Evolutionary conservation across 2,113 vertebrate species (phyloP).

Genomic region (Thalassarche chlororhynchos): DNA sequence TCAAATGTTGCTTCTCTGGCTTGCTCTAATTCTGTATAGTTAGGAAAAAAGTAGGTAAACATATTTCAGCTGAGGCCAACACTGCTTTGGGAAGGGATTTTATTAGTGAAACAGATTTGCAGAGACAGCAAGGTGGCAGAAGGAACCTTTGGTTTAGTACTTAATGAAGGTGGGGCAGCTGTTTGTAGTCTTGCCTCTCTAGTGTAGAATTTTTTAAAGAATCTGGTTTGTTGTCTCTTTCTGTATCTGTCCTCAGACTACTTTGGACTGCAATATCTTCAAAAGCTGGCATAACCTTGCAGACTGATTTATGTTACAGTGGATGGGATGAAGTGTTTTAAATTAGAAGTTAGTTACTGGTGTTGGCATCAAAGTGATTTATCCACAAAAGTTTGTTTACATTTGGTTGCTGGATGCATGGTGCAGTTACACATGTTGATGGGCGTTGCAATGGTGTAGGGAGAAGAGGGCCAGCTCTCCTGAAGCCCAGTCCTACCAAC

Average conservation of each 20-base stretch:
- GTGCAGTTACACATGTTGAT: neutral
- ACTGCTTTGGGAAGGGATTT: neutral
- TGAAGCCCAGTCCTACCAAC: neutral
- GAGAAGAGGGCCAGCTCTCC: neutral
- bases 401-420: rapidly evolving
- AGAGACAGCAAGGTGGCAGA: neutral
- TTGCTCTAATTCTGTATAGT: neutral
- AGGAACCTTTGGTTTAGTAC: neutral
- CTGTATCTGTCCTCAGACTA: neutral
- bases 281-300: neutral
- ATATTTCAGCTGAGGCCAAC: neutral
- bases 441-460: neutral
- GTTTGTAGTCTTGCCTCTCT: neutral
- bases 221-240: neutral
- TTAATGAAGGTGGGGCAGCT: neutral
- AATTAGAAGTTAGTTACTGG: neutral
- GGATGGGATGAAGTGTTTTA: neutral
- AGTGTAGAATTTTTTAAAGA: neutral
- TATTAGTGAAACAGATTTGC: neutral
- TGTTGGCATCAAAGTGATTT: neutral
- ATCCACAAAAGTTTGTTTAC: neutral
- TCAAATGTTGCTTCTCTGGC: neutral
- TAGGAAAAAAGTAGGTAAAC: neutral
- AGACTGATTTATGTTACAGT: neutral
- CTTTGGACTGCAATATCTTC: neutral